Evolutionary conservation across 2,113 vertebrate species (phyloP), one percentile per base, ranked within the genome.

Genomic region (Stigmatopora argus): DNA sequence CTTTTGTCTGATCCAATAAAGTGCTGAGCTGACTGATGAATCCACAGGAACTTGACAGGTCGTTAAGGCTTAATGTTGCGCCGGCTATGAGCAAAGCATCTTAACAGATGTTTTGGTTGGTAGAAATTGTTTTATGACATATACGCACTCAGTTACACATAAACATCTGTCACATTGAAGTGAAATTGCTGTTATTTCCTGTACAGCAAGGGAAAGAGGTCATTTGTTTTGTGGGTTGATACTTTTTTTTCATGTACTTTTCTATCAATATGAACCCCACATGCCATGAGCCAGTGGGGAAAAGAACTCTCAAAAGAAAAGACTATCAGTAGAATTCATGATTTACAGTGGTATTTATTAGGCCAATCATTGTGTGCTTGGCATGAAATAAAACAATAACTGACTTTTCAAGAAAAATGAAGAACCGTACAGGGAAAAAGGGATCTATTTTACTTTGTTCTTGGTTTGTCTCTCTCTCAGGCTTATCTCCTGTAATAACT

Each of bases 21-120:
- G 18, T 48, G 51, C 64, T 79, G 41, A 41, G 65, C 57, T 76
- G 82, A 82, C 53, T 71, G 80, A 85, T 65, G 64, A 83, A 78
- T 82, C 83, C 75, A 58, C 64, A 62, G 69, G 51, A 83, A 71
- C 66, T 46, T 64, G 65, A 75, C 80, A 64, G 67, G 65, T 77
- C 53, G 65, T 57, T 68, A 1, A 7, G 69, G 73, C 48, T 53
- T 23, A 76, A 67, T 41, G 11, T 14, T 19, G 5, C 68, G 80
- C 66, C 66, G 70, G 52, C 66, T 62, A 66, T 71, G 75, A 82
- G 65, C 71, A 72, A 60, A 80, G 69, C 53, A 55, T 45, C 52
- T 62, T 34, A 75, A 66, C 86, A 84, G 78, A 78, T 88, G 81
- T 83, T 82, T 70, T 58, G 15, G 44, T 58, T 66, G 67, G 78